Conservation (phyloP, 2,888 invertebrate genomes). For the Seira sanloemensis region DNA sequence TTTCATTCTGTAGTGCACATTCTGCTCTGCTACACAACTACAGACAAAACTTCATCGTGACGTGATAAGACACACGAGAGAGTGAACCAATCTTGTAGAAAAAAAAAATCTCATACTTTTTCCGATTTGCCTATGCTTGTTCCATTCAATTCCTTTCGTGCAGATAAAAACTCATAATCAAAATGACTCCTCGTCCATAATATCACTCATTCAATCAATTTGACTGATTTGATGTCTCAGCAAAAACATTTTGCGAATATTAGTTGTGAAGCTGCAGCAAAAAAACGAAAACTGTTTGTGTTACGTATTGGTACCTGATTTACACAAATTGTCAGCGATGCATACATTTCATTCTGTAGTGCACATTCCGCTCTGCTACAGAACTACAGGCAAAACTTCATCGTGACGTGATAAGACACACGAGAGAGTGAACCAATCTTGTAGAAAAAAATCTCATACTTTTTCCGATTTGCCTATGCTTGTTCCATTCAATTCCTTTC, state of each 20-base stretch:
- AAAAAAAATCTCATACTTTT: not conserved
- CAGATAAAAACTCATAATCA: slow-evolving; percentile 28
- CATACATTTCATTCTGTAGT: too few relatives aligned
- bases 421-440: not conserved
- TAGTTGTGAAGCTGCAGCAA: not conserved
- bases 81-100: not conserved
- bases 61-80: not conserved
- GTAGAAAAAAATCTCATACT: not conserved
- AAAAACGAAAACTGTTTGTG: not conserved
- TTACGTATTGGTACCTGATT: not conserved
- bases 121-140: slow-evolving; percentile 1
- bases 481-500: not conserved
- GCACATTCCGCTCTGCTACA: too few relatives aligned
- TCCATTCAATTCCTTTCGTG: not conserved
- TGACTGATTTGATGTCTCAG: slow-evolving; percentile 2
- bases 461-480: slow-evolving; percentile 2
- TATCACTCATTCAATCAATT: not conserved
- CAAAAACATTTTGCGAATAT: not conserved
- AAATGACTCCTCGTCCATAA: slow-evolving; percentile 24
- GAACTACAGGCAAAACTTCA: not conserved
- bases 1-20: too few relatives aligned
- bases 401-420: not conserved
- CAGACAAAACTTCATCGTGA: not conserved
- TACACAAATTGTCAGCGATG: not conserved
- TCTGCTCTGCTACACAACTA: not conserved